Conservation (phyloP, 2,888 invertebrate genomes). For the Piscicola geometra region DNA sequence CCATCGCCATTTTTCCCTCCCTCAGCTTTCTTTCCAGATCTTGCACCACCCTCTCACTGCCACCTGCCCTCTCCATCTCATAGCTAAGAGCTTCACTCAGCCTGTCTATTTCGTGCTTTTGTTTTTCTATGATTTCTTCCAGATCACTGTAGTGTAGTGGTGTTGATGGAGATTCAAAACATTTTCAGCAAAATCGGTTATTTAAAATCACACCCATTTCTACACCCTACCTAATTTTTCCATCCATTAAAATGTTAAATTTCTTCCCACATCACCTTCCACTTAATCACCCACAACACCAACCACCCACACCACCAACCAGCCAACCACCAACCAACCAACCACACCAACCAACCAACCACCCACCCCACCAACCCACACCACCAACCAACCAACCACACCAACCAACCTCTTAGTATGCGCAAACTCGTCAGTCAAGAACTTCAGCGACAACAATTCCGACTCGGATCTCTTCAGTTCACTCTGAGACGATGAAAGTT, state of each 20-base stretch:
- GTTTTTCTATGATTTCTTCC: slow-evolving; percentile 18
- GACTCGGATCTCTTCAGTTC: not conserved
- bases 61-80: not conserved
- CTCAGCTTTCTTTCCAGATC: slow-evolving; percentile 20
- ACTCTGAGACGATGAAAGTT: not conserved
- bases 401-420: slow-evolving; percentile 1
- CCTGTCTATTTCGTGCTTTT: slow-evolving; percentile 2
- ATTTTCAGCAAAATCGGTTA: too few relatives aligned
- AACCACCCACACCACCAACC: not conserved
- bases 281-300: not conserved
- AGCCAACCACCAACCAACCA: not conserved
- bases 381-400: not conserved
- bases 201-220: not conserved
- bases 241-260: too few relatives aligned
- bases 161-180: too few relatives aligned
- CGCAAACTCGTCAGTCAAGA: not conserved
- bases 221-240: not conserved
- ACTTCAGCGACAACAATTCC: not conserved
- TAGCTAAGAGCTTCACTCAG: slow-evolving; percentile 20
- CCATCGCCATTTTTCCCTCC: slow-evolving; percentile 17
- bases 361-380: not conserved
- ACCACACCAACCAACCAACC: not conserved
- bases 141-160: not conserved
- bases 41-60: slow-evolving; percentile 5
- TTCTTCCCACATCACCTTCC: not conserved